phyloP scores from a whole-genome alignment of 1,140 invertebrate species.

The Diachasma alloeum region DNA sequence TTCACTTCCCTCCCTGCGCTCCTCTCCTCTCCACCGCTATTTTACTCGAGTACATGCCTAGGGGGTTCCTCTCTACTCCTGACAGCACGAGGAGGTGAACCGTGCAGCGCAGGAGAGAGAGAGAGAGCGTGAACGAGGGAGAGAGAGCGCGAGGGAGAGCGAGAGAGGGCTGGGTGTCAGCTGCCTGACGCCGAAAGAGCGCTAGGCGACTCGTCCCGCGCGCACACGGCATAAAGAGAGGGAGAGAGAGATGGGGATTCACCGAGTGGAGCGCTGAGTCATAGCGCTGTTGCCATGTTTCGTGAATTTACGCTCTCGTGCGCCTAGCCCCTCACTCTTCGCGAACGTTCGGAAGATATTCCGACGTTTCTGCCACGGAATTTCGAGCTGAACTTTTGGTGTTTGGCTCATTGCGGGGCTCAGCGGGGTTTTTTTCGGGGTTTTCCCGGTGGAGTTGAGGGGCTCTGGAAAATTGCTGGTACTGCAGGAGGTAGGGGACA shows the following conservation, averaged over 20 bases:
- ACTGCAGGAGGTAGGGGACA: too few relatives aligned
- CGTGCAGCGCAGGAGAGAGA: neutral
- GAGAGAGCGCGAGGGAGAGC: neutral
- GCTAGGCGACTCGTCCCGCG: neutral
- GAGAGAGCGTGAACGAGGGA: neutral
- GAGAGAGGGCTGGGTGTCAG: slow-evolving; percentile 54
- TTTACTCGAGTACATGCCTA: neutral
- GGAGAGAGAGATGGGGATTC: slow-evolving; percentile 7
- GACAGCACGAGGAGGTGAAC: slow-evolving; percentile 1
- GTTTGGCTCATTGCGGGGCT: neutral
- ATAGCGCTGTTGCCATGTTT: slow-evolving; percentile 63
- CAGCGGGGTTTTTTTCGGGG: too few relatives aligned
- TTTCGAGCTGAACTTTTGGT: neutral
- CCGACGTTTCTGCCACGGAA: neutral
- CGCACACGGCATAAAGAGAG: neutral
- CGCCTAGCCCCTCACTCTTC: slow-evolving; percentile 16
- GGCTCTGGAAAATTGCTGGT: too few relatives aligned
- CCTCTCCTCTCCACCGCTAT: too few relatives aligned
- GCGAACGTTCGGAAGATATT: neutral
- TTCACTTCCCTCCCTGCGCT: neutral
- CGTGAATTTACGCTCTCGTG: slow-evolving; percentile 36
- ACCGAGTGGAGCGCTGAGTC: slow-evolving; percentile 54
- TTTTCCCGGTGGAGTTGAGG: too few relatives aligned
- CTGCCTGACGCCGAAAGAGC: slow-evolving; percentile 45
- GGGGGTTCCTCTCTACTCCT: neutral